Base-by-base conservation (phyloP, 1,140 invertebrate species). In the Capitella teleta region DNA sequence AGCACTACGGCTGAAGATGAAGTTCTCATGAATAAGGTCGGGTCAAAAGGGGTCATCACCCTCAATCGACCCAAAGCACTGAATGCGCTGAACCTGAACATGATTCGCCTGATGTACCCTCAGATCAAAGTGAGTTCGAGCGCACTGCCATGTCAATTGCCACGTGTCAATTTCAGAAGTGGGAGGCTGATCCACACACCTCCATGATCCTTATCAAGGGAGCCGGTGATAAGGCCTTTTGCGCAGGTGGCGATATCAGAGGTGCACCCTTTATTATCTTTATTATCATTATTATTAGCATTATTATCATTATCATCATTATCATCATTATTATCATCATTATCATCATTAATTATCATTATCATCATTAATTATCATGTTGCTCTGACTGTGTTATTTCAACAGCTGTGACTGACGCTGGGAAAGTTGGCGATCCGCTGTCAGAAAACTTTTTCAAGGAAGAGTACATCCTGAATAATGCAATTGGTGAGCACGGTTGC, bases 241-340 rank as follows among this genome's bases (percentile, higher is more conserved):
- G 96, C 78, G 93, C 96, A 47, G 96, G 96, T 23, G 96, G 95
- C 2, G 96, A 99, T 78, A 84, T 99, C 0, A 82, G 85, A 70
- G 75, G 78, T 79, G 50, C 40, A 46, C 56, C 42, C 28, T 38
- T 21, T 51, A 42, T n/a, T n/a, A n/a, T n/a, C n/a, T n/a, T n/a
- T n/a, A n/a, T n/a, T n/a, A n/a, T n/a, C n/a, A n/a, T n/a, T n/a
- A n/a, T n/a, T n/a, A n/a, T n/a, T n/a, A n/a, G n/a, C n/a, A n/a
- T n/a, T n/a, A n/a, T n/a, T n/a, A n/a, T n/a, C n/a, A n/a, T n/a
- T n/a, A n/a, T n/a, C n/a, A n/a, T n/a, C n/a, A n/a, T n/a, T n/a
- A n/a, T n/a, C n/a, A n/a, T n/a, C n/a, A n/a, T n/a, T n/a, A n/a
- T n/a, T n/a, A n/a, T n/a, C n/a, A n/a, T n/a, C n/a, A n/a, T n/a